A percentile compares a stretch with the other conserved stretches of the same genome.
phyloP scores from a whole-genome alignment of 2,797 vertebrate genomes.

The Myotis myotis region DNA sequence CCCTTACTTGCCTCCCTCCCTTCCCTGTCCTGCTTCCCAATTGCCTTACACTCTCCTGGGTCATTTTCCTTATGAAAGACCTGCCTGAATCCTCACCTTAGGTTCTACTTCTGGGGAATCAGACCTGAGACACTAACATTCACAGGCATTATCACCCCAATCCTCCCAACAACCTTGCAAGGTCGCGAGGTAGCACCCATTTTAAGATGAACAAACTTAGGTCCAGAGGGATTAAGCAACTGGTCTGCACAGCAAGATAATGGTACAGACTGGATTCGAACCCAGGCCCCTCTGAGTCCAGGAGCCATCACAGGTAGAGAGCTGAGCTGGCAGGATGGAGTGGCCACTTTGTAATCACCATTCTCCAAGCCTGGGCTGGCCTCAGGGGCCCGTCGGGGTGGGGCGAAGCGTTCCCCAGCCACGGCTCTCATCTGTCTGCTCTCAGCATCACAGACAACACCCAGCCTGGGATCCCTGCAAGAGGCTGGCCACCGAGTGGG shows the following conservation, averaged over 20 bases:
- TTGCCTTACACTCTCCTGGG: background rate
- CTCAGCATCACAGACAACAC: background rate
- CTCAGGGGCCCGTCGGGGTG: rapidly evolving
- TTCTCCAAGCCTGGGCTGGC: background rate
- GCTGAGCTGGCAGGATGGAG: background rate
- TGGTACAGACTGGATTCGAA: background rate
- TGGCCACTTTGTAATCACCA: background rate
- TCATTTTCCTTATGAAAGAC: background rate
- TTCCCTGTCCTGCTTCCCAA: rapidly evolving
- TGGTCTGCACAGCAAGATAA: background rate
- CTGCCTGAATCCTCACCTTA: no score
- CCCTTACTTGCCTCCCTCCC: background rate
- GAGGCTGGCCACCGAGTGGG: background rate
- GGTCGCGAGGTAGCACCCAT: rapidly evolving
- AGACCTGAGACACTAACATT: background rate
- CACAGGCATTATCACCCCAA: background rate
- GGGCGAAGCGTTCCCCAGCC: background rate
- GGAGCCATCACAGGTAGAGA: background rate
- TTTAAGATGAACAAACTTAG: background rate
- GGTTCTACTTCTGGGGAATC: background rate
- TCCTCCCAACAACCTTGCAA: background rate
- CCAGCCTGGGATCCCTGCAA: background rate
- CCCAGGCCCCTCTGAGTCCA: background rate
- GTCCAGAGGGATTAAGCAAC: background rate
- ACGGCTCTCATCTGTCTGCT: background rate